These are phyloP conservation scores for Paradoxurus hermaphroditus DNA, from an alignment of 2,113 vertebrate genomes.

Conservation along the genomic window DNA sequence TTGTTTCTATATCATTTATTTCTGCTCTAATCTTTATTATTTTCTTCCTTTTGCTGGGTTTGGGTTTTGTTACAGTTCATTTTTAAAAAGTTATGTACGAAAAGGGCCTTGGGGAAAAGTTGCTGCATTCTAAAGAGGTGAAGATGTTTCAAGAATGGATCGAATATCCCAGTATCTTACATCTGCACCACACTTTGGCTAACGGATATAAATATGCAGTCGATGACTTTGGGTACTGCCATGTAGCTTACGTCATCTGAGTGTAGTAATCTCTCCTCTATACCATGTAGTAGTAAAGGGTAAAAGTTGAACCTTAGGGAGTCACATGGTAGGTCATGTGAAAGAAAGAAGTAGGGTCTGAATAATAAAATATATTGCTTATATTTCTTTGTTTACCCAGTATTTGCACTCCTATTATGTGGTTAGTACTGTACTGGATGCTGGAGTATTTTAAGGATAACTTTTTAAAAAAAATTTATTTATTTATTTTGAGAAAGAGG, in stretches of 20 bases:
- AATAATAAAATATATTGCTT: not conserved
- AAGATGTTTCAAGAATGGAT: conserved; percentile 15
- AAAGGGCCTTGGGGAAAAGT: not conserved
- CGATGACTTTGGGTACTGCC: not conserved
- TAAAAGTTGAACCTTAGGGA: not conserved
- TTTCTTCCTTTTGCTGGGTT: not conserved
- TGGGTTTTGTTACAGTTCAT: not conserved
- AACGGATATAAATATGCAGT: not conserved
- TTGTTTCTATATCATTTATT: not conserved
- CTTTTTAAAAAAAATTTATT: too few species aligned
- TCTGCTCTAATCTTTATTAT: not conserved
- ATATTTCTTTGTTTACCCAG: not conserved
- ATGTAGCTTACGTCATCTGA: not conserved
- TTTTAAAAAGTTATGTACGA: not conserved
- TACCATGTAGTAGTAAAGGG: not conserved
- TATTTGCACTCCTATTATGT: not conserved
- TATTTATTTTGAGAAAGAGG: too few species aligned
- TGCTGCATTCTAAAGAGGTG: conserved; percentile 23
- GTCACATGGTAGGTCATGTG: not conserved
- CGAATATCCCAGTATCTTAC: not conserved
- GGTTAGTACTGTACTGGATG: not conserved
- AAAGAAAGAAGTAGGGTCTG: not conserved
- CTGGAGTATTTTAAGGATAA: not conserved
- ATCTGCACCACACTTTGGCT: not conserved
- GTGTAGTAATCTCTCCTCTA: not conserved